phyloP scores from a whole-genome alignment of 1,140 invertebrate genomes.

The Brachionus asplanchnoidis region DNA sequence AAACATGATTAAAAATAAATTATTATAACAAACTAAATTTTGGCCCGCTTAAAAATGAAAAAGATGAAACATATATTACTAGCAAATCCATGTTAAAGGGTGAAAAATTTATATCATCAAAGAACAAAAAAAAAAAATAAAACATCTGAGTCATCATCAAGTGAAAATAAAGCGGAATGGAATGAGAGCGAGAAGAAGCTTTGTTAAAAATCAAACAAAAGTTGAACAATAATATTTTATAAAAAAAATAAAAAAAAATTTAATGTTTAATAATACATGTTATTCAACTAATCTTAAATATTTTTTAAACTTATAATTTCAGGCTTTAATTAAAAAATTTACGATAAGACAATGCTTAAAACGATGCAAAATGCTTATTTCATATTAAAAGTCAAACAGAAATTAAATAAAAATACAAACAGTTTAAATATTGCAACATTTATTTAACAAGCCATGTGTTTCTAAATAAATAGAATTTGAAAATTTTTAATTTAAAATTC shows the following conservation, averaged over 20 bases:
- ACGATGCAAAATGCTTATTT: background rate
- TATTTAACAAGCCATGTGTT: background rate
- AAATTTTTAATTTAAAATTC: no score
- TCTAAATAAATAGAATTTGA: background rate
- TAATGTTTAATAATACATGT: no score
- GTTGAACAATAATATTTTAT: background rate
- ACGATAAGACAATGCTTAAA: background rate
- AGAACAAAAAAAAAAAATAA: background rate
- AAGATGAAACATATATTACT: background rate
- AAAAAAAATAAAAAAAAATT: background rate
- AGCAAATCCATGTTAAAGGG: background rate
- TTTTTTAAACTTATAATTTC: background rate
- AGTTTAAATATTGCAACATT: background rate
- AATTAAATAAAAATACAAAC: background rate
- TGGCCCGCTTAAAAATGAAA: background rate
- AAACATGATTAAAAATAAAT: conserved; percentile 10
- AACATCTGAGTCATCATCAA: background rate
- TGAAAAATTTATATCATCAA: background rate
- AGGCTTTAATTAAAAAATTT: background rate
- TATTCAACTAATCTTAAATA: no score
- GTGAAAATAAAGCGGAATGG: background rate
- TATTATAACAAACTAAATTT: conserved; percentile 13
- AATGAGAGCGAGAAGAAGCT: background rate
- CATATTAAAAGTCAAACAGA: background rate
- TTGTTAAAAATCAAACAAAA: background rate